phyloP scores from a whole-genome alignment of 2,888 invertebrate species.

The Catocala nupta region DNA sequence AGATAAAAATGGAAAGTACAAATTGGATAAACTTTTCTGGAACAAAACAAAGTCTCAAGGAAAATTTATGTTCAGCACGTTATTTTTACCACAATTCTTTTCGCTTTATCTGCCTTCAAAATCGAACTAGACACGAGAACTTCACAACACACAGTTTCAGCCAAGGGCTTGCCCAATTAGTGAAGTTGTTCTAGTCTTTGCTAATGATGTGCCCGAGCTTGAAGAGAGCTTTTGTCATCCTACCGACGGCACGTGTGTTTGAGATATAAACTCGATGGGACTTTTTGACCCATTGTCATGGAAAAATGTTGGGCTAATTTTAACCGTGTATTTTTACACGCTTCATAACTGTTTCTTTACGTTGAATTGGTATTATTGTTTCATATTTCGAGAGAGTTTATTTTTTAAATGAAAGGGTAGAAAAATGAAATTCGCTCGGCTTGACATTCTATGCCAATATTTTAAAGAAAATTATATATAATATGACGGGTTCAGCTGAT shows the following conservation, averaged over 20 bases:
- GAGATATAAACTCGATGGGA: slow-evolving; percentile 17
- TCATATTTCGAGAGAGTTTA: too few species aligned
- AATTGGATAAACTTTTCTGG: too few species aligned
- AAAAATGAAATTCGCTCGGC: too few species aligned
- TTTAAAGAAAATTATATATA: too few species aligned
- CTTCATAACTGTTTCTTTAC: too few species aligned
- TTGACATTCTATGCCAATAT: too few species aligned
- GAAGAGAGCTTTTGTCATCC: slow-evolving; percentile 57
- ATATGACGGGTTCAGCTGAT: too few species aligned
- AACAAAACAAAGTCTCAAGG: too few species aligned
- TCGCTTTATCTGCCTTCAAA: slow-evolving; percentile 27
- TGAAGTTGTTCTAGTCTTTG: slow-evolving; percentile 45
- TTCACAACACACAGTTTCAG: slow-evolving; percentile 28
- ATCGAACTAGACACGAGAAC: slow-evolving; percentile 40
- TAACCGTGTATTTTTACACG: background rate
- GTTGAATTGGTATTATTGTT: too few species aligned
- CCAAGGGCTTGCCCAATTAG: slow-evolving; percentile 61
- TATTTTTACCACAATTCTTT: background rate
- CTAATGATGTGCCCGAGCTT: slow-evolving; percentile 59
- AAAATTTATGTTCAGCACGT: background rate
- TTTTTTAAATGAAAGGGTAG: too few species aligned
- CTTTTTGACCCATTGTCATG: slow-evolving; percentile 38
- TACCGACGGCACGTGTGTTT: slow-evolving; percentile 44
- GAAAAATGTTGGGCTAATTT: slow-evolving; percentile 37
- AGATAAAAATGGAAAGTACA: too few species aligned